Evolutionary conservation across 2,888 invertebrate species (phyloP).

Genomic region (Galeopsomyia nigrocyanea): DNA sequence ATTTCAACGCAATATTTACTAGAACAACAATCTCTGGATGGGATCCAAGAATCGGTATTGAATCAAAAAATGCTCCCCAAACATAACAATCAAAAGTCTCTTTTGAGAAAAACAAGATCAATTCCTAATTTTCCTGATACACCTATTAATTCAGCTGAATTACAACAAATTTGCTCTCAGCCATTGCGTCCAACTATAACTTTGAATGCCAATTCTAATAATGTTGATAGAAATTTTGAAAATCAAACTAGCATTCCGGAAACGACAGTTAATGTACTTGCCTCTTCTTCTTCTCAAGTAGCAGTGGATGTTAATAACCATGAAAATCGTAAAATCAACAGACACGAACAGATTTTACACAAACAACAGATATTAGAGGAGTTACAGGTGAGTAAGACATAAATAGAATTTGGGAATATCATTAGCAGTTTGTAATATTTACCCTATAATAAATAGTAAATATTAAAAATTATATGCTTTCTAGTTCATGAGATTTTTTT

Average conservation of each 20-base stretch:
- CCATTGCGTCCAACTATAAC: conserved; percentile 63
- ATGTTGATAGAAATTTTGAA: conserved; percentile 69
- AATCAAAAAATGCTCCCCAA: conserved; percentile 63
- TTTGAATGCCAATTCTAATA: conserved; percentile 70
- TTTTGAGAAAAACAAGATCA: conserved; percentile 72
- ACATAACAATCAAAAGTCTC: conserved; percentile 69
- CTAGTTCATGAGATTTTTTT: too few species aligned
- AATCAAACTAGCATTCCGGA: conserved; percentile 61
- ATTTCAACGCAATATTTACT: conserved; percentile 68
- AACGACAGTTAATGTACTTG: conserved; percentile 61
- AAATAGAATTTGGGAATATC: too few species aligned
- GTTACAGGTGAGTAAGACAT: conserved; percentile 59
- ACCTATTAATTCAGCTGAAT: conserved; percentile 73
- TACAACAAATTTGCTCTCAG: conserved; percentile 71
- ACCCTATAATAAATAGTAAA: too few species aligned
- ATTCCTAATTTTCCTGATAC: conserved; percentile 70
- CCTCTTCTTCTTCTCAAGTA: conserved; percentile 38
- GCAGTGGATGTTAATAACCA: conserved; percentile 50
- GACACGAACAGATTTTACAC: conserved; percentile 76
- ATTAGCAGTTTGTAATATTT: too few species aligned
- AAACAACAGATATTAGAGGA: conserved; percentile 82
- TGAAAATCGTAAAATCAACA: conserved; percentile 61
- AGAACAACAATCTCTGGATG: conserved; percentile 63
- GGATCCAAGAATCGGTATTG: conserved; percentile 60
- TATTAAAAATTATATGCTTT: too few species aligned